Base-by-base conservation (phyloP, 1,140 invertebrate genomes). In the Aethina tumida region DNA sequence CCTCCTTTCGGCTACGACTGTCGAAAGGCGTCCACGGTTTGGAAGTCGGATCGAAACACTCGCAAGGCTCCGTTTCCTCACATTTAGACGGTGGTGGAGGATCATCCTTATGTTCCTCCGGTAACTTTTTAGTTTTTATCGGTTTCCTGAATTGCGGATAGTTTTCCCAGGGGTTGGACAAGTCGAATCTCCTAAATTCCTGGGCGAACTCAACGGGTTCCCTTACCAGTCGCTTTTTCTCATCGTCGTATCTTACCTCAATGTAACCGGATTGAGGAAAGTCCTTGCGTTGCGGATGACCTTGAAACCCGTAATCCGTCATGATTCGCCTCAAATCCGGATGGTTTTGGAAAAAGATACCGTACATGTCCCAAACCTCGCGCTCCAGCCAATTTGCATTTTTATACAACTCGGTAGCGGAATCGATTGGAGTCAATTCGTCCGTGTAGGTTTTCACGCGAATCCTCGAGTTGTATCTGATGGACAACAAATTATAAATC, bases 311-410 rank as follows among this genome's bases (percentile, higher is more conserved):
- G 34, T 67, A 67, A 47, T 68, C 66, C 2, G 64, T 68, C 9
- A 68, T 41, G 31, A 68, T 58, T 42, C 66, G 53, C 25, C 66
- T 57, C 36, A 68, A 51, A 52, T 68, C 66, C 5, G 66, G 65
- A 50, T 68, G 65, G 45, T 68, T 59, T 4, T 52, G 56, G 41
- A 66, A 68, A 18, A 67, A 55, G 13, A 67, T 48, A 7, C 65
- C 66, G 39, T 59, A 66, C 60, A 68, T 64, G 29, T 68, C 66
- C 28, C 64, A 68, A 13, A 64, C 57, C 49, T 68, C 66, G 39
- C 66, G 56, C 41, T 68, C 66, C 8, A 53, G 50, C 58, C 58
- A 64, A 22, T 64, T 56, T n/a, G 57, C 59, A 14, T 47, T 46
- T 2, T 52, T 46, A 58, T 63, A 68, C n/a, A 67, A 32, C 4